A percentile compares a stretch with the other conserved stretches of the same genome.
Evolutionary conservation across 1,140 invertebrate species (phyloP).

Genomic region (Eumaeus atala): DNA sequence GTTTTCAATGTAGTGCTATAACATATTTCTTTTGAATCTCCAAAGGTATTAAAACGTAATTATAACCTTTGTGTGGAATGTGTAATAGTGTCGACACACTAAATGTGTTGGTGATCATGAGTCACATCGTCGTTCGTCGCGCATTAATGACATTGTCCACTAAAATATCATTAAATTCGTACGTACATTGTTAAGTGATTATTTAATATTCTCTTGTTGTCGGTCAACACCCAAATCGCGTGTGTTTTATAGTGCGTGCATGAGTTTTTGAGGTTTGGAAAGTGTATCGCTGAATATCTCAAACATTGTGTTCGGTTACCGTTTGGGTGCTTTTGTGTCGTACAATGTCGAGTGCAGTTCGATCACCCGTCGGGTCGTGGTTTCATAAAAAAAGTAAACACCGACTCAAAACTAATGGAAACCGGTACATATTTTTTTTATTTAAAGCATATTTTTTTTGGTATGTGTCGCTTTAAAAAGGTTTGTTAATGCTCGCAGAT

Average conservation of each 20-base stretch:
- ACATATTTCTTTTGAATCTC: background rate
- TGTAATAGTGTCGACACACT: conserved; percentile 20
- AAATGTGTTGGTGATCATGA: conserved; percentile 43
- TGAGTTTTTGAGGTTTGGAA: conserved; percentile 36
- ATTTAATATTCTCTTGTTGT: conserved; percentile 49
- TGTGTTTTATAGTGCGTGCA: conserved; percentile 45
- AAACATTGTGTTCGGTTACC: conserved; percentile 30
- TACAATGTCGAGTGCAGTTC: conserved; percentile 55
- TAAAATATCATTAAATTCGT: conserved; percentile 68
- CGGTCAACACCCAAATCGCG: conserved; percentile 39
- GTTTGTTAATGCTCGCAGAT: too few relatives aligned
- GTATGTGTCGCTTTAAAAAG: too few relatives aligned
- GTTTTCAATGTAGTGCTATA: conserved; percentile 11
- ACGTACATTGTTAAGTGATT: conserved; percentile 68
- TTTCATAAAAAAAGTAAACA: conserved; percentile 54
- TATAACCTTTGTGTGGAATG: conserved; percentile 34
- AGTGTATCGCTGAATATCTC: conserved; percentile 43
- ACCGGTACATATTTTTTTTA: conserved; percentile 40
- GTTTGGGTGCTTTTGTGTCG: conserved; percentile 17
- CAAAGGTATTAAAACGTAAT: conserved; percentile 9
- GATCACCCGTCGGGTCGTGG: conserved; percentile 58
- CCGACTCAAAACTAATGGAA: conserved; percentile 56
- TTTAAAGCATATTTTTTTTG: too few relatives aligned
- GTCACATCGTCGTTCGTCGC: conserved; percentile 47
- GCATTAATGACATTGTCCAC: conserved; percentile 63